Base-by-base conservation (phyloP, 2,888 invertebrate genomes). In the Drosophila kokeensis region DNA sequence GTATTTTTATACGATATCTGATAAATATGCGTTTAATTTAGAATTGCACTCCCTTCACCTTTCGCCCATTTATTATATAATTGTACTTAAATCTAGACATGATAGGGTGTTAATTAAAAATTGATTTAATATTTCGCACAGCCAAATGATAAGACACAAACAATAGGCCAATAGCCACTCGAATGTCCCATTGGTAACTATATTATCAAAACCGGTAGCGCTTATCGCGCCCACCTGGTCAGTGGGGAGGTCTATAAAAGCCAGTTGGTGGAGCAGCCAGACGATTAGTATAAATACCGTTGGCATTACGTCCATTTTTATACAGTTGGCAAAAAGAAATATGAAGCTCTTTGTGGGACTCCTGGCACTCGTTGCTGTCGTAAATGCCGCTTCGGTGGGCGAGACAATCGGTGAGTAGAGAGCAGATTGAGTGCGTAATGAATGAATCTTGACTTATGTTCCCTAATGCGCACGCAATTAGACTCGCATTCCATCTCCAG, bases 261-360 rank as follows among this genome's bases (percentile, higher is more conserved):
- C 71, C 76, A 13, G 63, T 45, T 49, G 52, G 24, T 42, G 24
- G 38, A 10, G 24, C 50, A 59, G 54, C 34, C 49, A 24, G 34
- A 52, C 76, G 69, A 74, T 81, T 82, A 91, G 91, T 92, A 85
- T 82, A 82, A 73, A 71, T 84, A 87, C 82, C 80, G 88, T 75
- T 69, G 57, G 70, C 79, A 69, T 54, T 60, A 67, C 73, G 83
- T 81, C 62, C 80, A 90, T 77, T 85, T 49, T 78, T 83, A 76
- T 77, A 76, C 78, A 65, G 58, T 36, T 63, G 53, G 27, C 38
- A 76, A 59, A 58, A 63, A 70, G 32, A 30, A 69, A 50, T 66
- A 92, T 92, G 92, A 92, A 92, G 80, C 76, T 79, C 54, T 81
- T 84, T 66, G 71, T 92, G 58, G 83, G 84, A 57, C 63, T 92